These are phyloP conservation scores for Xerus inauris DNA, from an alignment of 2,113 vertebrate species.

Conservation along the genomic window DNA sequence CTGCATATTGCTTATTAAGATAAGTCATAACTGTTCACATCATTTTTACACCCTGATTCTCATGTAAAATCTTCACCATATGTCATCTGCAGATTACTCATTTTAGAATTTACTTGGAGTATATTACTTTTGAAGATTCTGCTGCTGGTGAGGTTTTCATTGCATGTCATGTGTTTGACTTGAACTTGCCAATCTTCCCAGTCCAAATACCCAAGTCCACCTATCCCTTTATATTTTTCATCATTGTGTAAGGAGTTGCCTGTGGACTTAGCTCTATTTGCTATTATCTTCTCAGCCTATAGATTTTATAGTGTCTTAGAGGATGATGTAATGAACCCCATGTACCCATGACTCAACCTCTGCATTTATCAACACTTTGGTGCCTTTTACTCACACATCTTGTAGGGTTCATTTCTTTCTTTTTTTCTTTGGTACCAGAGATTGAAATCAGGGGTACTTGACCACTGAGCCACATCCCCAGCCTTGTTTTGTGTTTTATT, in stretches of 20 bases:
- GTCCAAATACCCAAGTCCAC: background rate
- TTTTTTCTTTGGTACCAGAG: too few species aligned
- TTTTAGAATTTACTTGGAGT: constrained; percentile 33
- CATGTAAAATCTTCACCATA: background rate
- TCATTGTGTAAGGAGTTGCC: background rate
- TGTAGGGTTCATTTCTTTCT: too few species aligned
- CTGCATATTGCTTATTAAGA: background rate
- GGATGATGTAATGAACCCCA: background rate
- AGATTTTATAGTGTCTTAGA: background rate
- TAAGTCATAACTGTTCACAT: background rate
- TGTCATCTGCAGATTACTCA: background rate
- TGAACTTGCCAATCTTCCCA: background rate
- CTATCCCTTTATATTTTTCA: background rate
- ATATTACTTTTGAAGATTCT: constrained; percentile 11
- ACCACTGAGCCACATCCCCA: too few species aligned
- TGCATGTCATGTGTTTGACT: background rate
- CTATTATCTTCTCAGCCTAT: background rate
- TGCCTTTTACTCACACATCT: background rate
- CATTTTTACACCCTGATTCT: background rate
- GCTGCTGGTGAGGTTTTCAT: background rate
- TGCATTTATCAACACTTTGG: background rate
- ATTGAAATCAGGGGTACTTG: too few species aligned
- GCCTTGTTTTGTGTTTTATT: too few species aligned
- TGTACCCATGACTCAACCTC: background rate
- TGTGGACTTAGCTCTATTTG: background rate